Evolutionary conservation across 1,140 invertebrate species (phyloP).

Genomic region (Leptopilina boulardi): DNA sequence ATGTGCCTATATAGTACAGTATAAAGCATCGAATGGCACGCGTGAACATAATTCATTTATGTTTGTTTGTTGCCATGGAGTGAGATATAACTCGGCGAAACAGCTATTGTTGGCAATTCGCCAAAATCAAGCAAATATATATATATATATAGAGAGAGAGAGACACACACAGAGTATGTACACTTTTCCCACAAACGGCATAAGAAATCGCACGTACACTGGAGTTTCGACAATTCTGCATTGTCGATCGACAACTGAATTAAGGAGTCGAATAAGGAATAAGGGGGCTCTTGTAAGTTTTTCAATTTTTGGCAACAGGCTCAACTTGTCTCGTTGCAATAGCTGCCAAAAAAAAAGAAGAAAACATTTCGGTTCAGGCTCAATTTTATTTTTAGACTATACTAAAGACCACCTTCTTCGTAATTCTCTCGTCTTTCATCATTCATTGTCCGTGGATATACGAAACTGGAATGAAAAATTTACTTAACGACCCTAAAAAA

Average conservation of each 20-base stretch:
- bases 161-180: slow-evolving; percentile 53
- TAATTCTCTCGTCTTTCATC: background rate
- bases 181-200: background rate
- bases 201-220: background rate
- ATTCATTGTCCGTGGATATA: background rate
- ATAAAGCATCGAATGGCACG: slow-evolving; percentile 69
- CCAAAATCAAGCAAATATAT: slow-evolving; percentile 69
- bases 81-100: slow-evolving; percentile 69
- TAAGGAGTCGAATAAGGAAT: background rate
- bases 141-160: no score
- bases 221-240: background rate
- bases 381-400: slow-evolving; percentile 9
- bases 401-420: background rate
- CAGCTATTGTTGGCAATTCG: slow-evolving; percentile 69
- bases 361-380: background rate
- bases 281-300: slow-evolving; percentile 6
- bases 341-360: background rate
- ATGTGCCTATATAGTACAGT: slow-evolving; percentile 52
- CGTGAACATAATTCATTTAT: slow-evolving; percentile 73
- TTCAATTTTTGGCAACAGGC: slow-evolving; percentile 15
- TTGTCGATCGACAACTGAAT: background rate
- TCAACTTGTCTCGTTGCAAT: background rate
- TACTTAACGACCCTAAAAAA: slow-evolving; percentile 25
- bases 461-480: slow-evolving; percentile 26
- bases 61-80: slow-evolving; percentile 73